phyloP scores from a whole-genome alignment of 2,888 invertebrate species.

The Tyria jacobaeae region DNA sequence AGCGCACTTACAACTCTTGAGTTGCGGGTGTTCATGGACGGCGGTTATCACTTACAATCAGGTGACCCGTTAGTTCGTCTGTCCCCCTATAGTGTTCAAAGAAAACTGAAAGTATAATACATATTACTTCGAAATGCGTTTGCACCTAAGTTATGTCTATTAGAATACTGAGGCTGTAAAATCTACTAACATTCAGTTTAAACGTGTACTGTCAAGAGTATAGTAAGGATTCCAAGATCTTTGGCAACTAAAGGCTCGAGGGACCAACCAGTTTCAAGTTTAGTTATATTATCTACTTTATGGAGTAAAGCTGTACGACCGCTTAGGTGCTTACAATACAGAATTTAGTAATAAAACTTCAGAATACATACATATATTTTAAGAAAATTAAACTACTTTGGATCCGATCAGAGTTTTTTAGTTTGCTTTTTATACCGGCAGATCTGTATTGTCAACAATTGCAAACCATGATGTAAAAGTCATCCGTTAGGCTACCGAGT shows the following conservation, averaged over 20 bases:
- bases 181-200: not conserved
- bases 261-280: constrained; percentile 2
- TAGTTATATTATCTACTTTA: constrained; percentile 4
- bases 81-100: no score
- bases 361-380: not conserved
- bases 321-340: not conserved
- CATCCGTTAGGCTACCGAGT: no score
- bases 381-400: no score
- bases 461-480: no score
- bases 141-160: not conserved
- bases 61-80: no score
- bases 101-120: not conserved
- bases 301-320: constrained; percentile 1
- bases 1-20: no score
- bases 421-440: no score
- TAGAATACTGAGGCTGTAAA: not conserved
- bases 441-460: no score
- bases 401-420: no score
- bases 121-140: not conserved
- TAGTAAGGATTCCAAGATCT: constrained; percentile 6
- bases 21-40: no score
- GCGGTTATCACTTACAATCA: no score
- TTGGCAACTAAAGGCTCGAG: constrained; percentile 2
- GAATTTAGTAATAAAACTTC: not conserved
- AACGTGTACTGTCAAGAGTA: constrained; percentile 3